Evolutionary conservation across 2,797 vertebrate species (phyloP), one percentile per base, ranked within the genome.

Genomic region (Chromis chromis): DNA sequence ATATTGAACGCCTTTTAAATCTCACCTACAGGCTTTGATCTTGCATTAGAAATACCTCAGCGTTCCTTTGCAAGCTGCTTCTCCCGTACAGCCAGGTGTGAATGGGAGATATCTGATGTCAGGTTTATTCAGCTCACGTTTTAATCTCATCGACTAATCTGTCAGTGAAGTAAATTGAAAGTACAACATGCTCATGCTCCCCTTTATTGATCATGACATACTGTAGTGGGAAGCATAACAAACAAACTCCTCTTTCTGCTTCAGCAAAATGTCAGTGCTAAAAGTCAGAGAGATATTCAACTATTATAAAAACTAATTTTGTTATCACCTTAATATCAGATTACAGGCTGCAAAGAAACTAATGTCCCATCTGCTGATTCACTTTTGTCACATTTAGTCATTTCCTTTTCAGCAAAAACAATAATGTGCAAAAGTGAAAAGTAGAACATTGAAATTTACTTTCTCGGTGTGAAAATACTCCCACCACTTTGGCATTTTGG

Each of bases 81-180:
- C 52, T 72, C 10, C 8, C n/a, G 21, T 31, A 53, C 48, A 46
- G 25, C 40, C 48, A 36, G 50, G 50, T 72, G 54, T 55, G 24
- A 69, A 42, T 39, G 50, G 46, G n/a, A 78, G 33, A n/a, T 71
- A 54, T 69, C 55, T 64, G 8, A 46, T 14, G 27, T 40, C 46
- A 42, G 50, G 17, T 78, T 78, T 42, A 76, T 74, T 78, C 70
- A 31, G 14, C 49, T 65, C 79, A 74, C 40, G 16, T 64, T 75
- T 80, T 65, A 39, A 58, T 76, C 48, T 56, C 50, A 82, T 69
- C 1, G 33, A 52, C 22, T 48, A 22, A 27, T 86, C 65, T 67
- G 54, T 78, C 64, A 57, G 54, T 58, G 21, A 58, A 69, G 25
- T 75, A 36, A 67, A 74, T 70, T 65, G 61, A 69, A 81, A 63